Conservation (phyloP, 2,888 invertebrate genomes). For the Tholera decimalis region DNA sequence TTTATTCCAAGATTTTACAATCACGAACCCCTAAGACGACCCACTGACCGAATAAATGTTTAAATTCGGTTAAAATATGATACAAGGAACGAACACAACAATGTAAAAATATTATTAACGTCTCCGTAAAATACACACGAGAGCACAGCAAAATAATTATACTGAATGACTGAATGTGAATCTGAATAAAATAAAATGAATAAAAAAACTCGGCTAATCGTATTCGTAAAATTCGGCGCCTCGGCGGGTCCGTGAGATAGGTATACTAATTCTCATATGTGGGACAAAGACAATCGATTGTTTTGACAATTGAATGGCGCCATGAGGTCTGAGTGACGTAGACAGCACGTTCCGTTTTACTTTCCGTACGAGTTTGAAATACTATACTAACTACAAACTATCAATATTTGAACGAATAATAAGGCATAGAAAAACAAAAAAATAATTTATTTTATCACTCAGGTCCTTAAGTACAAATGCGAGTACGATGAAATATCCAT, state of each 20-base stretch:
- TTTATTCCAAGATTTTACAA: neutral
- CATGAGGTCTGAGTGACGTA: constrained; percentile 57
- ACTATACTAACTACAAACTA: too few relatives aligned
- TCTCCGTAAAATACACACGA: neutral
- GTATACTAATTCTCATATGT: constrained; percentile 1
- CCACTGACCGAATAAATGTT: constrained; percentile 7
- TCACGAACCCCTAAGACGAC: neutral
- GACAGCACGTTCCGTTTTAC: constrained; percentile 53
- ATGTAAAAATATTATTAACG: neutral
- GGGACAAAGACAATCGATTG: constrained; percentile 36
- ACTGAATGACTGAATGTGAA: constrained; percentile 6
- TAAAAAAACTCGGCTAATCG: too few relatives aligned
- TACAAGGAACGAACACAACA: neutral
- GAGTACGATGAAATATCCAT: neutral
- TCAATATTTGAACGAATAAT: neutral
- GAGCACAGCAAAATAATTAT: constrained; percentile 14
- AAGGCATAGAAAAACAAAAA: constrained; percentile 11
- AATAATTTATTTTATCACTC: constrained; percentile 31
- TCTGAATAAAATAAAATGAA: constrained; percentile 2
- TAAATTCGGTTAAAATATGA: neutral
- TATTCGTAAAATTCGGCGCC: constrained; percentile 18
- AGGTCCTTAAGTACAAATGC: neutral
- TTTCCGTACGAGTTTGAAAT: too few relatives aligned
- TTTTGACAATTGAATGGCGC: constrained; percentile 52
- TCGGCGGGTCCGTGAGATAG: constrained; percentile 3